Conservation (phyloP, 2,888 invertebrate species). For the Tholera decimalis region DNA sequence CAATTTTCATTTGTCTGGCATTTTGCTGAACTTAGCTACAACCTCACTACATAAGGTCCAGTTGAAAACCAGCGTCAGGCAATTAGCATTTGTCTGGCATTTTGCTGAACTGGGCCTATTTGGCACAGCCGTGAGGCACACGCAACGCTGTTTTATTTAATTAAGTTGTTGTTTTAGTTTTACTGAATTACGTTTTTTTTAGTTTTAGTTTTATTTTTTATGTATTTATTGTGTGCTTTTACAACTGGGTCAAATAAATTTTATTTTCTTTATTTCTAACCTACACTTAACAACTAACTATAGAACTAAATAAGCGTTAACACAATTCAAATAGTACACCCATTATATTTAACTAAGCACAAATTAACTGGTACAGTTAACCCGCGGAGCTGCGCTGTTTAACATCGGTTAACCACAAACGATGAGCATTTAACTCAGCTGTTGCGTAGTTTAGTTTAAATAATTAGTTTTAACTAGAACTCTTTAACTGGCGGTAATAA, state of each 20-base stretch:
- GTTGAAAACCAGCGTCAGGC: no score
- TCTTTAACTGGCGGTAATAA: conserved; percentile 45
- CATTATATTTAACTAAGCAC: conserved; percentile 60
- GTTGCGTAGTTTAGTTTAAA: conserved; percentile 65
- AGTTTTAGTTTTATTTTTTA: no score
- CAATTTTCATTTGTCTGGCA: no score
- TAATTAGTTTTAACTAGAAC: conserved; percentile 62
- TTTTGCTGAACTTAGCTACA: no score
- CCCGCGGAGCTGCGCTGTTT: conserved; percentile 67
- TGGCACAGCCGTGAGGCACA: no score
- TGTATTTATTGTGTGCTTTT: not conserved
- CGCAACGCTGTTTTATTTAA: no score
- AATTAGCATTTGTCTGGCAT: no score
- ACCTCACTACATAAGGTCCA: no score
- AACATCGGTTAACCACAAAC: conserved; percentile 75
- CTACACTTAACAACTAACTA: not conserved
- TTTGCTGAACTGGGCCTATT: no score
- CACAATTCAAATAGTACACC: conserved; percentile 47
- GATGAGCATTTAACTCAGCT: conserved; percentile 67
- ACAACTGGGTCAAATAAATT: not conserved
- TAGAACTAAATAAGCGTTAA: conserved; percentile 22
- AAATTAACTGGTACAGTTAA: conserved; percentile 68
- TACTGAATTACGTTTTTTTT: no score
- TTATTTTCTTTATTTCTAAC: not conserved
- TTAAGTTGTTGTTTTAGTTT: no score